phyloP scores from a whole-genome alignment of 2,888 invertebrate species.

The Troides oblongomaculatus region DNA sequence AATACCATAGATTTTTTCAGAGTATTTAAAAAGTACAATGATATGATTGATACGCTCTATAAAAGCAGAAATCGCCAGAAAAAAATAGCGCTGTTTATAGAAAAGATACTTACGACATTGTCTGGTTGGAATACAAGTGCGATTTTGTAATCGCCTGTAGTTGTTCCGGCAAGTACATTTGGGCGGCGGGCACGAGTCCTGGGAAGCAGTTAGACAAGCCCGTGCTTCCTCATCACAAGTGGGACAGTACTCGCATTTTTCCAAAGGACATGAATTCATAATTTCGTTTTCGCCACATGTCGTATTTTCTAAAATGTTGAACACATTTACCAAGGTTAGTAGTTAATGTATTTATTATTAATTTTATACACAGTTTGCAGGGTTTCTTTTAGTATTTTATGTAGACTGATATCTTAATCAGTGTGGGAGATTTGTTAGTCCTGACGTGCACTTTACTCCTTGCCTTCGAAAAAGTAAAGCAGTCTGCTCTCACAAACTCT shows the following conservation, averaged over 20 bases:
- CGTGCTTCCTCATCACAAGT: constrained; percentile 19
- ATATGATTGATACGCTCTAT: no score
- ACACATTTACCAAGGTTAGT: background rate
- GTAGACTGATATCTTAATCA: background rate
- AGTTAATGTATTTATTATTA: background rate
- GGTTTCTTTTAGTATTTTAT: background rate
- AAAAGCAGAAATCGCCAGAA: no score
- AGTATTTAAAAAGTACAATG: no score
- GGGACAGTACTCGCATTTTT: constrained; percentile 21
- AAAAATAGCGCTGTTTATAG: background rate
- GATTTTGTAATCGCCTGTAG: constrained; percentile 19
- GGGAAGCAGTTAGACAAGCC: background rate
- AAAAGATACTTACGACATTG: constrained; percentile 24
- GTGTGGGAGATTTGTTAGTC: background rate
- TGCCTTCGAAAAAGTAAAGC: no score
- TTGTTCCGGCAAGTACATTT: constrained; percentile 22
- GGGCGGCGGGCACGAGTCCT: constrained; percentile 9
- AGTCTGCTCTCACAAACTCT: no score
- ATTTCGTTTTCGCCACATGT: constrained; percentile 20
- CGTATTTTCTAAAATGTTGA: constrained; percentile 4
- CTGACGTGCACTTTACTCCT: no score
- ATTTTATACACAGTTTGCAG: no score
- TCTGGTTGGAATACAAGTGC: constrained; percentile 27
- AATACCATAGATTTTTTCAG: no score
- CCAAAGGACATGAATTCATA: constrained; percentile 11